A percentile compares a stretch with the other conserved stretches of the same genome.
Conservation (phyloP, 2,113 vertebrate species). For the Carassius carassius region DNA sequence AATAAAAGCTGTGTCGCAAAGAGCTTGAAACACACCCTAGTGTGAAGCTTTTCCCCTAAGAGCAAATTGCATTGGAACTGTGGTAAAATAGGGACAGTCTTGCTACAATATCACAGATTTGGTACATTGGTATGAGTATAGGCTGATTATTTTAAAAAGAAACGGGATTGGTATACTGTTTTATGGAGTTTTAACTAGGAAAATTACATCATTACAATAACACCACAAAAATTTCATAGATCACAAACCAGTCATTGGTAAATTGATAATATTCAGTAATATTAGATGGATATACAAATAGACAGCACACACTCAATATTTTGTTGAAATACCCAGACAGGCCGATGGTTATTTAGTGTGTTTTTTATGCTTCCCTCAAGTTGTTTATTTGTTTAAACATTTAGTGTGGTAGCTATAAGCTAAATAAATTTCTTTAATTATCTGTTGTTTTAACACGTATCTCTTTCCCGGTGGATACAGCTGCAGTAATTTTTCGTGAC, state of each 20-base stretch:
- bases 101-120: background rate
- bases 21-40: constrained; percentile 23
- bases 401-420: background rate
- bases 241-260: background rate
- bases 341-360: background rate
- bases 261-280: background rate
- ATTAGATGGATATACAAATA: no score
- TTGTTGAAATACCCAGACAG: background rate
- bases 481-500: constrained; percentile 17
- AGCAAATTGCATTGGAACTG: background rate
- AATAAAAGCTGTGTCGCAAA: constrained; percentile 38
- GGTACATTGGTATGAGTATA: background rate
- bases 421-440: constrained; percentile 5
- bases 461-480: constrained; percentile 12
- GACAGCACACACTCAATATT: no score
- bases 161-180: background rate
- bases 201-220: background rate
- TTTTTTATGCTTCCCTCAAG: background rate
- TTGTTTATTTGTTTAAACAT: background rate
- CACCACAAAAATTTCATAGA: background rate
- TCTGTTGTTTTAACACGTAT: constrained; percentile 27
- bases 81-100: background rate
- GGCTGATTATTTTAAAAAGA: background rate
- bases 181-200: background rate
- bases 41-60: background rate